These are phyloP conservation scores for Calyptomena viridis DNA, from an alignment of 2,113 vertebrate genomes.

Conservation along the genomic window DNA sequence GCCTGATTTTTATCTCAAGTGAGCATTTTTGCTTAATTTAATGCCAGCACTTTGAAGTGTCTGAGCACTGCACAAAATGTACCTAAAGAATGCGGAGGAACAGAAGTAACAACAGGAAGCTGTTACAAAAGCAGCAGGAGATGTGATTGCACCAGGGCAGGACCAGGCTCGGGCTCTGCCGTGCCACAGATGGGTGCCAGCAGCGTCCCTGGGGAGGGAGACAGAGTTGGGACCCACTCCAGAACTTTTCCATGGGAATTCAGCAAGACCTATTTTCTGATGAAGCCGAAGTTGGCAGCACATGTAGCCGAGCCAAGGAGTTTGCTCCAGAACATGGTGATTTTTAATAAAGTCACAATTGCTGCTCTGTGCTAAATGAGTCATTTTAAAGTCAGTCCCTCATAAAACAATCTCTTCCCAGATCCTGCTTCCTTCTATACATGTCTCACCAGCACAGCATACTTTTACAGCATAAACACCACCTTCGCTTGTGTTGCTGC, in stretches of 20 bases:
- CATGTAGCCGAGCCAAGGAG: background rate
- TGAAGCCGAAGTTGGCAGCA: conserved; percentile 9
- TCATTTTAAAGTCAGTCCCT: conserved; percentile 60
- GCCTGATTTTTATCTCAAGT: background rate
- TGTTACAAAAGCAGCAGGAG: background rate
- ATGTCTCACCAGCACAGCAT: conserved; percentile 5
- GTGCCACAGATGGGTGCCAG: background rate
- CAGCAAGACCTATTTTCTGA: conserved; percentile 24
- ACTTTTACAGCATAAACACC: conserved; percentile 12
- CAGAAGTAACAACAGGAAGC: background rate
- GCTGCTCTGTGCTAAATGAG: conserved; percentile 57
- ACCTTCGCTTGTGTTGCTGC: background rate
- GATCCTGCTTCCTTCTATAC: conserved; percentile 26
- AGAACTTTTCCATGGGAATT: conserved; percentile 48
- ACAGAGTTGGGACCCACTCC: background rate
- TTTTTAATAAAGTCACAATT: conserved; percentile 61
- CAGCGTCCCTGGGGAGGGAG: background rate
- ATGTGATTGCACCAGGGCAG: background rate
- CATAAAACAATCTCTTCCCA: conserved; percentile 50
- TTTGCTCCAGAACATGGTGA: conserved; percentile 6
- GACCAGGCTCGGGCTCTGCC: accelerated
- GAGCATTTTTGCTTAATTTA: background rate
- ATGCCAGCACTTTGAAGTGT: background rate
- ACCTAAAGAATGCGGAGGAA: background rate
- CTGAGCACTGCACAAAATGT: background rate